Conservation (phyloP, 1,140 invertebrate genomes). For the Ectropis grisescens region DNA sequence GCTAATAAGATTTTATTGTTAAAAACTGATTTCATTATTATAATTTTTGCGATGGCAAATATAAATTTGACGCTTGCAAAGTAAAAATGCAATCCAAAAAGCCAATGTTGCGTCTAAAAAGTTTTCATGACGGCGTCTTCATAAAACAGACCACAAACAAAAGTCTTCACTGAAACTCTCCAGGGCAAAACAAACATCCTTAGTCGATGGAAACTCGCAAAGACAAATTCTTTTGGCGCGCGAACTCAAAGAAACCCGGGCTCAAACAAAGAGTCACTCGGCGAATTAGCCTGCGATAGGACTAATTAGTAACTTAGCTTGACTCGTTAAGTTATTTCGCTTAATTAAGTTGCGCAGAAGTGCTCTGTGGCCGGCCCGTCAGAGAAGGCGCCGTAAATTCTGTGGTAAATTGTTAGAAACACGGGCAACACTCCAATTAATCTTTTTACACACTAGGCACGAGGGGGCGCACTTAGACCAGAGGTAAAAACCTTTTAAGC, state of each 20-base stretch:
- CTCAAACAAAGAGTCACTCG: slow-evolving; percentile 60
- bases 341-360: slow-evolving; percentile 67
- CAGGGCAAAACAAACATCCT: slow-evolving; percentile 54
- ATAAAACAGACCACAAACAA: slow-evolving; percentile 11
- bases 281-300: slow-evolving; percentile 61
- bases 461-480: slow-evolving; percentile 50
- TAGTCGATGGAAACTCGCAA: slow-evolving; percentile 55
- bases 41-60: too few relatives aligned
- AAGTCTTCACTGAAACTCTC: slow-evolving; percentile 32
- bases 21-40: too few relatives aligned
- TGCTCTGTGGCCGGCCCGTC: slow-evolving; percentile 58
- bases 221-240: slow-evolving; percentile 64
- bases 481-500: slow-evolving; percentile 48
- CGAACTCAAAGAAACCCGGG: slow-evolving; percentile 55
- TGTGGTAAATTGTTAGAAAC: slow-evolving; percentile 60
- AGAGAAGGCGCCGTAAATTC: slow-evolving; percentile 56
- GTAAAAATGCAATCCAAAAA: too few relatives aligned
- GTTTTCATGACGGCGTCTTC: too few relatives aligned
- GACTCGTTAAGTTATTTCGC: slow-evolving; percentile 68
- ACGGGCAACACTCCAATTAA: slow-evolving; percentile 65
- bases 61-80: too few relatives aligned
- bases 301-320: slow-evolving; percentile 65
- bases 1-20: too few relatives aligned
- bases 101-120: too few relatives aligned
- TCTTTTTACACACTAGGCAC: slow-evolving; percentile 65